These are phyloP conservation scores for Calonectris borealis DNA, from an alignment of 2,113 vertebrate genomes.

Conservation along the genomic window DNA sequence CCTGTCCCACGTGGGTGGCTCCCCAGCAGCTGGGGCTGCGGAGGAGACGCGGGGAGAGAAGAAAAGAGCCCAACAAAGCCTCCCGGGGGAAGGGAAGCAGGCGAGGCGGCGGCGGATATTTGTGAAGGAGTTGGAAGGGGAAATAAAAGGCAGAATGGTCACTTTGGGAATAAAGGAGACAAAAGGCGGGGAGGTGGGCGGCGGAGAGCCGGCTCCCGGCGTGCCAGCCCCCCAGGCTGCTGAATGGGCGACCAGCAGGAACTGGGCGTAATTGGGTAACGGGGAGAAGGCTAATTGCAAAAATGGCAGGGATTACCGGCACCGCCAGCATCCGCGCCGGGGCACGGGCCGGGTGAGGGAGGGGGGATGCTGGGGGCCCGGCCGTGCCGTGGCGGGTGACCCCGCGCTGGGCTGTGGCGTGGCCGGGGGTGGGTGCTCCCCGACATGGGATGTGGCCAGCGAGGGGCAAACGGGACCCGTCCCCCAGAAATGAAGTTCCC, in stretches of 20 bases:
- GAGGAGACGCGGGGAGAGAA: not conserved
- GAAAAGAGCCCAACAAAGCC: not conserved
- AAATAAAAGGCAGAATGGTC: not conserved
- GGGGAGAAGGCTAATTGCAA: not conserved
- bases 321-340: rapidly evolving
- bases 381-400: rapidly evolving
- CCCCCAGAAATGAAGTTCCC: rapidly evolving
- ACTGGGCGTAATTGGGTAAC: not conserved
- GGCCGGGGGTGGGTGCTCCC: not conserved
- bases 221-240: not conserved
- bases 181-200: not conserved
- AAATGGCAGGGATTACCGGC: not conserved
- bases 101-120: not conserved
- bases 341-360: rapidly evolving
- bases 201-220: not conserved
- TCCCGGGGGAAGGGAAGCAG: not conserved
- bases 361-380: not conserved
- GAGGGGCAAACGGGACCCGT: rapidly evolving
- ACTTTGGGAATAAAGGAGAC: conserved; percentile 3
- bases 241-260: not conserved
- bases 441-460: rapidly evolving
- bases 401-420: not conserved
- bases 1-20: not conserved
- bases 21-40: not conserved
- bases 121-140: not conserved